Base-by-base conservation (phyloP, 2,888 invertebrate species). In the Apodemia duryi region DNA sequence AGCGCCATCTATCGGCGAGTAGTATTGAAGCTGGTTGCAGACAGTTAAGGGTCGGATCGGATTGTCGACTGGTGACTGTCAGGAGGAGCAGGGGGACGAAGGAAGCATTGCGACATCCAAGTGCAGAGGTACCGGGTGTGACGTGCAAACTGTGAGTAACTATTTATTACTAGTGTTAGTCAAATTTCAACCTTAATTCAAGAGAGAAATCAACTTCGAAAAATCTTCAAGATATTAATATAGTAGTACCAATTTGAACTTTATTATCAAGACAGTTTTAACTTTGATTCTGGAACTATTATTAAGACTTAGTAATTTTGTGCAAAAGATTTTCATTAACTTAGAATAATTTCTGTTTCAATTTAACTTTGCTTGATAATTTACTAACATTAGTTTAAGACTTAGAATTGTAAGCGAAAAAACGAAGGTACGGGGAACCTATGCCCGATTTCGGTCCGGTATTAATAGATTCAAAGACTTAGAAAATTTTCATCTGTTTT, bases 351-450 rank as follows among this genome's bases (percentile, higher is more conserved):
- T 43, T 43, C 43, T 43, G 43, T 43, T 43, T 43, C 11, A 43
- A 43, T 43, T 43, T 43, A 43, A 64, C 57, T 64, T 41, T 57
- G 35, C 38, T 61, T 46, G 51, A 61, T 41, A 65, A 65, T n/a
- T 62, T 52, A 60, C 52, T 62, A 62, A 54, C 61, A 64, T 62
- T 64, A 63, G n/a, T 41, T 61, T 67, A 63, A 54, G 67, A 67
- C 67, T 67, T 67, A 67, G 64, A 67, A 67, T 64, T 29, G 49
- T 65, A 61, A 61, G 61, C 49, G 43, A 35, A 66, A 63, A 63
- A 63, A 63, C 63, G 66, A 61, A 61, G 63, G 52, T 66, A 63
- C 66, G 66, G 66, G 66, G 66, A 66, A 66, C 51, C 66, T 57
- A 66, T 61, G 66, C 66, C 66, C 61, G 11, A 63, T 63, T 66